phyloP scores from a whole-genome alignment of 2,888 invertebrate species.

The Mythimna impura region DNA sequence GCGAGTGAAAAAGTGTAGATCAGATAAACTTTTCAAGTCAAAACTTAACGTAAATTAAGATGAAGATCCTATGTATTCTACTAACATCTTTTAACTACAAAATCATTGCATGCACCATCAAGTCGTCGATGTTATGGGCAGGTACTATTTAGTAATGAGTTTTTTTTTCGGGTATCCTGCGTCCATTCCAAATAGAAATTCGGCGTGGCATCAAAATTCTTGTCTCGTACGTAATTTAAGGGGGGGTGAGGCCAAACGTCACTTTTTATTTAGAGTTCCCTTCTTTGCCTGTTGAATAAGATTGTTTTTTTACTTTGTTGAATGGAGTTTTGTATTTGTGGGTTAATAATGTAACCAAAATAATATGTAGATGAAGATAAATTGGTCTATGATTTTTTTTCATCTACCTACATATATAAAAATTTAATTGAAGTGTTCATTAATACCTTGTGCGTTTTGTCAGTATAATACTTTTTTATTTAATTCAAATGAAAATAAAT shows the following conservation, averaged over 20 bases:
- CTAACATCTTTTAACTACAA: constrained; percentile 17
- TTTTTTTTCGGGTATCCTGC: constrained; percentile 44
- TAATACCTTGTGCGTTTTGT: no score
- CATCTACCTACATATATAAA: no score
- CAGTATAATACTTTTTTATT: no score
- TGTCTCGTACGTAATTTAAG: constrained; percentile 73
- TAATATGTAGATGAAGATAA: background rate
- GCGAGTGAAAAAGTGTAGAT: no score
- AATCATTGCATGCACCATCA: constrained; percentile 56
- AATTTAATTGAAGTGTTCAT: no score
- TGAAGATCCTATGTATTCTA: background rate
- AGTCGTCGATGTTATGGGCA: constrained; percentile 42
- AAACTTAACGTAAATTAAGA: background rate
- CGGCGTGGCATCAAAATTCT: constrained; percentile 70
- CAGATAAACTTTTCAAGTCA: background rate
- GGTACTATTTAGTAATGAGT: constrained; percentile 67
- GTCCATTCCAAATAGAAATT: constrained; percentile 56
- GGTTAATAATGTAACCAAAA: background rate
- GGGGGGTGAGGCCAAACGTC: constrained; percentile 48
- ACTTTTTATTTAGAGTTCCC: constrained; percentile 63
- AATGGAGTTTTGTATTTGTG: background rate
- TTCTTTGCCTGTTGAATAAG: constrained; percentile 34
- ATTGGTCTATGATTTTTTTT: no score
- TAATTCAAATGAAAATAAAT: no score
- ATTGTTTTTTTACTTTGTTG: constrained; percentile 17